phyloP scores from a whole-genome alignment of 1,140 invertebrate species.

The Eumeta japonica region DNA sequence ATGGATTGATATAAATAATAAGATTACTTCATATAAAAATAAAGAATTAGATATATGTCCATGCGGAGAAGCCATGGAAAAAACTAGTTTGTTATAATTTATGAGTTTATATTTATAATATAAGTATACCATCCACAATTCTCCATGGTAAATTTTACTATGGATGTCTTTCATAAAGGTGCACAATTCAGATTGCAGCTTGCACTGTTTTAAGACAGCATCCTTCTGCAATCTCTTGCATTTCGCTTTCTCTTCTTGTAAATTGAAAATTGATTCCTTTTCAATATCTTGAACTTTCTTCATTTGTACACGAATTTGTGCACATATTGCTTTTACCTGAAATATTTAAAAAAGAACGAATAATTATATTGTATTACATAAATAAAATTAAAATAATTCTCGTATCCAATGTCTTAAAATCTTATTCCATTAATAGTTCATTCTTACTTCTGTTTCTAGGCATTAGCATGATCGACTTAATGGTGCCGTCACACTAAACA shows the following conservation, averaged over 20 bases:
- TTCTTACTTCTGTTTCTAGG: too few relatives aligned
- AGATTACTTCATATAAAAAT: too few relatives aligned
- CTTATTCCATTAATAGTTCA: too few relatives aligned
- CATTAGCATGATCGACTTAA: too few relatives aligned
- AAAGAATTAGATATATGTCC: too few relatives aligned
- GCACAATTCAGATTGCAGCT: slow-evolving; percentile 19
- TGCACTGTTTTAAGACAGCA: slow-evolving; percentile 22
- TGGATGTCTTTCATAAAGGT: slow-evolving; percentile 14
- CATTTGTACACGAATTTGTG: slow-evolving; percentile 31
- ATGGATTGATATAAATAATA: too few relatives aligned
- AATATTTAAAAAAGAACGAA: slow-evolving; percentile 7
- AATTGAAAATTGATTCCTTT: slow-evolving; percentile 26
- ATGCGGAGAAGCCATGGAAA: too few relatives aligned
- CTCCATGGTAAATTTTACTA: slow-evolving; percentile 15
- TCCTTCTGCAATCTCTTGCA: slow-evolving; percentile 20
- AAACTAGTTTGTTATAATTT: too few relatives aligned
- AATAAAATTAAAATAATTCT: too few relatives aligned
- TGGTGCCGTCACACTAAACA: too few relatives aligned
- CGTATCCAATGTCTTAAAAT: too few relatives aligned
- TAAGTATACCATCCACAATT: slow-evolving; percentile 23
- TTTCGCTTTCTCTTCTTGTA: slow-evolving; percentile 24
- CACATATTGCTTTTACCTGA: slow-evolving; percentile 22
- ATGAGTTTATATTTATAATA: too few relatives aligned
- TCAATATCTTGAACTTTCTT: slow-evolving; percentile 37
- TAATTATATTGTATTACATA: slow-evolving; percentile 1